Evolutionary conservation across 2,113 vertebrate species (phyloP).

Genomic region (Colius striatus): DNA sequence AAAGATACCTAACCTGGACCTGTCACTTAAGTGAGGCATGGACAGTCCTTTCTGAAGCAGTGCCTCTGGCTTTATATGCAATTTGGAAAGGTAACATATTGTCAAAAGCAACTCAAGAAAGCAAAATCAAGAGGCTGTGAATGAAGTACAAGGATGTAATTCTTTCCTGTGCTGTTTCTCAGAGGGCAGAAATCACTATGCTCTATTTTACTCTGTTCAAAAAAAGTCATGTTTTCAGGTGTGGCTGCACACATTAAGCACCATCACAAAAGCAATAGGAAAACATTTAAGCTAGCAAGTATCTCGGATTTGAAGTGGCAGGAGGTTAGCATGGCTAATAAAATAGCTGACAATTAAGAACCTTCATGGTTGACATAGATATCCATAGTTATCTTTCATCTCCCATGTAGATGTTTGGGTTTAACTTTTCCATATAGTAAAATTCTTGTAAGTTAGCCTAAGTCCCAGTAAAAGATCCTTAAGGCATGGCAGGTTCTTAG

Average conservation of each 20-base stretch:
- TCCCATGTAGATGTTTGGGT: background rate
- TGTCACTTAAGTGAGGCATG: background rate
- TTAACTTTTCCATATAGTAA: background rate
- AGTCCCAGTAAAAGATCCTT: background rate
- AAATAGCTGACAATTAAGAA: background rate
- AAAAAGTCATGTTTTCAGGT: background rate
- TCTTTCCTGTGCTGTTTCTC: background rate
- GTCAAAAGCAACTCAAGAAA: background rate
- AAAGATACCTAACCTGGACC: background rate
- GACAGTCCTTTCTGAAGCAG: background rate
- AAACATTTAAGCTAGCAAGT: background rate
- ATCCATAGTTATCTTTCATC: background rate
- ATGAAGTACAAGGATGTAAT: accelerated
- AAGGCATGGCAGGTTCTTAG: background rate
- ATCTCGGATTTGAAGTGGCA: background rate
- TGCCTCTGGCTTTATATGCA: background rate
- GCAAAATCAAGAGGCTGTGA: background rate
- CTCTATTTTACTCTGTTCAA: background rate
- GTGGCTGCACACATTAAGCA: background rate
- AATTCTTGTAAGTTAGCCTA: background rate
- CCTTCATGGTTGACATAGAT: background rate
- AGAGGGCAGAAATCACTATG: background rate
- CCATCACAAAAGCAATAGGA: background rate
- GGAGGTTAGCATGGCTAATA: background rate
- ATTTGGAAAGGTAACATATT: background rate